Conservation (phyloP, 2,797 vertebrate species). For the Aulostomus chinensis region DNA sequence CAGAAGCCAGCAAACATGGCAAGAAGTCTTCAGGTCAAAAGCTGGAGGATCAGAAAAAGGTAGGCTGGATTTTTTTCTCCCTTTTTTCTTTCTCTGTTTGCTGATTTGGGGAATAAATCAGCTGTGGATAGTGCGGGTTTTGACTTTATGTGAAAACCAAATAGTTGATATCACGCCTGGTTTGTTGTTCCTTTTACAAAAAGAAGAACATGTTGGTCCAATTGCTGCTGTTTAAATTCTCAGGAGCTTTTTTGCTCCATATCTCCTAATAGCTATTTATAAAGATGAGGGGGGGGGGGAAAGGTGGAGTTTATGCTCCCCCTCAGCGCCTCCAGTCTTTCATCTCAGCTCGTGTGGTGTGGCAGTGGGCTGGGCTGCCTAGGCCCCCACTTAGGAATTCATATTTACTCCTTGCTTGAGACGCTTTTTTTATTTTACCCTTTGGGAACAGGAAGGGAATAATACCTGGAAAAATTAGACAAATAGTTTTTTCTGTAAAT, state of each 20-base stretch:
- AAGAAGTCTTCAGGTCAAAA: conserved; percentile 97
- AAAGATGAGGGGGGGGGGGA: conserved; percentile 20
- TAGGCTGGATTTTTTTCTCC: conserved; percentile 65
- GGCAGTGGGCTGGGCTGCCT: conserved; percentile 32
- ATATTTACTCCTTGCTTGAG: conserved; percentile 52
- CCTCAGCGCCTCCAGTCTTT: conserved; percentile 44
- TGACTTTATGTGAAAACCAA: no score
- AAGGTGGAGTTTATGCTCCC: conserved; percentile 24
- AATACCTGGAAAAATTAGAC: conserved; percentile 28
- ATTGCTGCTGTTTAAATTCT: conserved; percentile 49
- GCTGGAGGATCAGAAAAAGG: conserved; percentile 99
- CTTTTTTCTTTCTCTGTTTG: background rate
- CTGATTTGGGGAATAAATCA: background rate
- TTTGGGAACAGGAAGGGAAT: conserved; percentile 32
- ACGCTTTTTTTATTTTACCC: conserved; percentile 47
- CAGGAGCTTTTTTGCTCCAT: conserved; percentile 36
- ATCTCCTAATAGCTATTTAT: conserved; percentile 63
- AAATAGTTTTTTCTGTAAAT: conserved; percentile 23
- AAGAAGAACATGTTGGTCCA: conserved; percentile 38
- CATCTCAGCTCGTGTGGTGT: conserved; percentile 38
- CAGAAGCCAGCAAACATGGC: conserved; percentile 92
- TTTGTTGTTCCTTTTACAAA: conserved; percentile 42
- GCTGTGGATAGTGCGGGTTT: no score
- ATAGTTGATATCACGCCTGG: no score
- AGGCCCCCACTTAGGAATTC: conserved; percentile 32